A percentile compares a stretch with the other conserved stretches of the same genome.
phyloP scores from a whole-genome alignment of 2,797 vertebrate species.

The Cygnus olor region DNA sequence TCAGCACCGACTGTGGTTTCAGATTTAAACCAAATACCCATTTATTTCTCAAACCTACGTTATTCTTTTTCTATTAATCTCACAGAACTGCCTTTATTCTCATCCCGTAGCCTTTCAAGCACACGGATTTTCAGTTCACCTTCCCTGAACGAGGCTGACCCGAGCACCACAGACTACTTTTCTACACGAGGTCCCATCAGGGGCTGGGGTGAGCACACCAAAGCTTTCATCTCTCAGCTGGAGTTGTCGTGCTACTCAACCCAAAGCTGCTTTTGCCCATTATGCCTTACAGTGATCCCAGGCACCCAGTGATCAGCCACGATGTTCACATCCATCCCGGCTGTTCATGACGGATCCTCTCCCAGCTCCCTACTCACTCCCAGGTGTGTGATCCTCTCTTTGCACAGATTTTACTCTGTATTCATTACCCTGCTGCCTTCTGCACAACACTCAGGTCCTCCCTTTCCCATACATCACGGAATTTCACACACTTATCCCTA shows the following conservation, averaged over 20 bases:
- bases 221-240: background rate
- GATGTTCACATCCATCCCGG: accelerated
- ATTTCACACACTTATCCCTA: background rate
- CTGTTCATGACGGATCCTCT: background rate
- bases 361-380: background rate
- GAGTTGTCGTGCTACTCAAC: background rate
- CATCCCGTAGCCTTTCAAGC: background rate
- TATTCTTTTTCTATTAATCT: background rate
- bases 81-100: background rate
- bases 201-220: background rate
- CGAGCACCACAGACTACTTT: background rate
- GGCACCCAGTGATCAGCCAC: background rate
- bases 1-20: background rate
- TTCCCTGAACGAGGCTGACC: background rate
- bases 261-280: background rate
- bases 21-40: background rate
- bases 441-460: background rate
- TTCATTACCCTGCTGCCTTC: background rate
- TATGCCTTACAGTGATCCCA: background rate
- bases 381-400: background rate
- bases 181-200: background rate
- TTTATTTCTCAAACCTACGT: background rate
- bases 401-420: accelerated
- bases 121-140: background rate
- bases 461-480: background rate